Conservation (phyloP, 2,113 vertebrate genomes). For the Crotalus horridus region DNA sequence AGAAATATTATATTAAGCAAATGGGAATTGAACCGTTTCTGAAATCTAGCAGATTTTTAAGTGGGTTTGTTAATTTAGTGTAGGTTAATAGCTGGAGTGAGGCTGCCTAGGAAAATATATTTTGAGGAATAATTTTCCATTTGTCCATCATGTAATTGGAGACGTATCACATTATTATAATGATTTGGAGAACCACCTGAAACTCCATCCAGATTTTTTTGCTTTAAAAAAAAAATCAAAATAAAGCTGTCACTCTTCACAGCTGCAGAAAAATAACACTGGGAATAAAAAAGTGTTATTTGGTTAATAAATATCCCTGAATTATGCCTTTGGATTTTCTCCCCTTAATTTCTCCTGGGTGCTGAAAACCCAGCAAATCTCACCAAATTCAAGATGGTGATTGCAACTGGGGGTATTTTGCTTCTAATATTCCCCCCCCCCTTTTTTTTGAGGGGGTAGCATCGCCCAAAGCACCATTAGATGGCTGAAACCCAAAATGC, state of each 20-base stretch:
- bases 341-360: not conserved
- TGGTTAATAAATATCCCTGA: not conserved
- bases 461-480: not conserved
- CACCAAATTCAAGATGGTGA: not conserved
- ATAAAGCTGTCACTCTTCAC: not conserved
- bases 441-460: too few relatives aligned
- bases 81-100: not conserved
- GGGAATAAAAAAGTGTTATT: not conserved
- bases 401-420: not conserved
- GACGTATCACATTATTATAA: constrained; percentile 16
- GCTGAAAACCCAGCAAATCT: too few relatives aligned
- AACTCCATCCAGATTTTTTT: not conserved
- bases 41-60: not conserved
- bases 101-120: not conserved
- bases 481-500: not conserved
- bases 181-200: constrained; percentile 7
- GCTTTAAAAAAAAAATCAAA: not conserved
- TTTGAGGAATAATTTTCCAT: not conserved
- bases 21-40: not conserved
- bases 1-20: not conserved
- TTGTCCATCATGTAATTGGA: not conserved
- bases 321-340: not conserved
- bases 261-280: not conserved
- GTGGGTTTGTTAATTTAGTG: not conserved
- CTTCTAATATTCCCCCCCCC: not conserved